Conservation (phyloP, 2,113 vertebrate species). For the Platichthys stellatus region DNA sequence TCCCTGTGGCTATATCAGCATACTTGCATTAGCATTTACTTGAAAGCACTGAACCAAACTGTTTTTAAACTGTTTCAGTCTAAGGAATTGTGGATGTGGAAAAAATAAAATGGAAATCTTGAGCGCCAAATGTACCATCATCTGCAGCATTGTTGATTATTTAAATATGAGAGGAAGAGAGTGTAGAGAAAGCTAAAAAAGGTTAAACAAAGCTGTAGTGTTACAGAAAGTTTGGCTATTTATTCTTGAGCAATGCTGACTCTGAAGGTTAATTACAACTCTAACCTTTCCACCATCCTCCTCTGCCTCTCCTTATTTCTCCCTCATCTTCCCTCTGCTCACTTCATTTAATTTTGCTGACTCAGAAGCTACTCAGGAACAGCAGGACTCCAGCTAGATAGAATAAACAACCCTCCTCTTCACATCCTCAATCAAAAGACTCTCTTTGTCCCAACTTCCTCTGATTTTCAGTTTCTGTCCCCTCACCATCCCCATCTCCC, state of each 20-base stretch:
- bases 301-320: not conserved
- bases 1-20: too few relatives aligned
- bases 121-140: not conserved
- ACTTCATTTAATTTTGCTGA: conserved; percentile 21
- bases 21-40: too few relatives aligned
- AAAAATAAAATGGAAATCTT: too few relatives aligned
- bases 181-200: conserved; percentile 7
- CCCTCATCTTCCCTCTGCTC: conserved; percentile 10
- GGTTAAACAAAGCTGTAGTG: conserved; percentile 43
- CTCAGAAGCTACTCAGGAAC: conserved; percentile 8
- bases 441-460: not conserved
- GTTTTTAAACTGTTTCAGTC: too few relatives aligned
- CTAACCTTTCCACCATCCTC: conserved; percentile 35
- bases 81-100: too few relatives aligned
- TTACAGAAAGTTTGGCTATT: conserved; percentile 27
- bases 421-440: not conserved
- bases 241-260: conserved; percentile 36
- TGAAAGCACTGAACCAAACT: too few relatives aligned
- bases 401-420: too few relatives aligned
- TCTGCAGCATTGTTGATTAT: not conserved
- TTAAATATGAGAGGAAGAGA: not conserved
- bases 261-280: conserved; percentile 59
- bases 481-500: not conserved
- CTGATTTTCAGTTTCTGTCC: not conserved
- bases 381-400: not conserved